Evolutionary conservation across 2,797 vertebrate genomes (phyloP), one percentile per base, ranked within the genome.

Genomic region (Morus bassanus): DNA sequence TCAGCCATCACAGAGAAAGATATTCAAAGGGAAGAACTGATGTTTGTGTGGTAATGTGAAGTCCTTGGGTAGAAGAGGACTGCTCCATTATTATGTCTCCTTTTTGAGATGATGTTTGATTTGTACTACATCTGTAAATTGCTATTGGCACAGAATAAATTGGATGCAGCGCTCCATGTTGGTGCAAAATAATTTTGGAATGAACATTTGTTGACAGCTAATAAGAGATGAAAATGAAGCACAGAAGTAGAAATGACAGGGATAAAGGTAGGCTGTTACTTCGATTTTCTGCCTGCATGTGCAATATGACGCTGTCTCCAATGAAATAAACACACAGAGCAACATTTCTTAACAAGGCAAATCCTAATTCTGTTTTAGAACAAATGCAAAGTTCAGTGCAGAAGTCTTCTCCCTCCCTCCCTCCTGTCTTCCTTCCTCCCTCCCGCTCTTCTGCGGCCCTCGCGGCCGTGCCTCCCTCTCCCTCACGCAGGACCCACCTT

Each of bases 401-500:
- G 39, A 91, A 19, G 5, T 83, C 16, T 56, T 67, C 10, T 23
- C 23, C 13, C 14, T 87, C 27, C 15, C 14, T 67, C 7, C 11
- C 7, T 53, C 15, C 12, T 70, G 57, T 76, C 22, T 67, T 24
- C 24, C 11, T 70, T 59, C 27, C 30, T n/a, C 2, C 37, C 2
- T 18, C 6, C 7, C 3, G 2, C 13, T 45, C 6, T 54, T 23
- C 61, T 41, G 16, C 2, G 1, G 28, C 33, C 24, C 19, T 37
- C 2, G 0, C 2, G 46, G 59, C 35, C 2, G 0, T 2, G 1
- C 43, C 43, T 41, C 68, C 10, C 1, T 10, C 25, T n/a, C 7
- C 30, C 12, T 13, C 8, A 12, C 3, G 35, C 17, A 53, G 27
- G 11, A 31, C 22, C 30, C 0, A 1, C 12, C 31, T 51, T 69